phyloP scores from a whole-genome alignment of 1,140 invertebrate species.

The Zaprionus ghesquierei region DNA sequence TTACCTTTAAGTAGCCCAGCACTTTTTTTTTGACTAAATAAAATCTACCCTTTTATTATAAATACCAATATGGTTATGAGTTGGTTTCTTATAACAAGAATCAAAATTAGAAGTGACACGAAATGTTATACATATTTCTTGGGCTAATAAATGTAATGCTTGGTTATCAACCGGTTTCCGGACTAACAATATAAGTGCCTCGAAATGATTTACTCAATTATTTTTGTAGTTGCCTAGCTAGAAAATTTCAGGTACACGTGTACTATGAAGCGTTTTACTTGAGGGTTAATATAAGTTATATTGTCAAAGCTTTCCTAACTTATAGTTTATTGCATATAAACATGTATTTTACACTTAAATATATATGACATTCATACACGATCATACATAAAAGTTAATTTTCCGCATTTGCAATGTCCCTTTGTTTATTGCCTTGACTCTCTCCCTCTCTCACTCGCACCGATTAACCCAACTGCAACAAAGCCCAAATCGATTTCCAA shows the following conservation, averaged over 20 bases:
- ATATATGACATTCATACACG: background rate
- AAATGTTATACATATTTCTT: background rate
- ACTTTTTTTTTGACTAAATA: background rate
- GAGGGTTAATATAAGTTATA: background rate
- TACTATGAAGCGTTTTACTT: background rate
- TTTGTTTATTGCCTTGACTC: conserved; percentile 19
- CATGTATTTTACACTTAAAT: too few species aligned
- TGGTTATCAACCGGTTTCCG: conserved; percentile 15
- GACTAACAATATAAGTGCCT: background rate
- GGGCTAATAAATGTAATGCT: background rate
- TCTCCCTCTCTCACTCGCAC: background rate
- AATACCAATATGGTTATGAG: background rate
- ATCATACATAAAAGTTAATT: background rate
- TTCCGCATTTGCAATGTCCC: conserved; percentile 1
- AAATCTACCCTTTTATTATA: background rate
- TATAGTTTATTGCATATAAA: too few species aligned
- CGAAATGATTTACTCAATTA: background rate
- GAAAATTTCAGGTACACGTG: background rate
- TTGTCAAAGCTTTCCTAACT: background rate
- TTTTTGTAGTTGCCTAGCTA: background rate
- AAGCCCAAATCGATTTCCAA: conserved; percentile 25
- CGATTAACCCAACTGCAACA: conserved; percentile 2
- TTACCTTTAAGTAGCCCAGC: conserved; percentile 2
- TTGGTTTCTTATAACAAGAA: background rate
- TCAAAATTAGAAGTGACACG: background rate